Percentiles rank a stretch among this genome's conserved stretches.
These are phyloP conservation scores for Pseudorhiza aurosa DNA, from an alignment of 30 jellyfish, hydroid and myxozoan genomes.

Conservation along the genomic window DNA sequence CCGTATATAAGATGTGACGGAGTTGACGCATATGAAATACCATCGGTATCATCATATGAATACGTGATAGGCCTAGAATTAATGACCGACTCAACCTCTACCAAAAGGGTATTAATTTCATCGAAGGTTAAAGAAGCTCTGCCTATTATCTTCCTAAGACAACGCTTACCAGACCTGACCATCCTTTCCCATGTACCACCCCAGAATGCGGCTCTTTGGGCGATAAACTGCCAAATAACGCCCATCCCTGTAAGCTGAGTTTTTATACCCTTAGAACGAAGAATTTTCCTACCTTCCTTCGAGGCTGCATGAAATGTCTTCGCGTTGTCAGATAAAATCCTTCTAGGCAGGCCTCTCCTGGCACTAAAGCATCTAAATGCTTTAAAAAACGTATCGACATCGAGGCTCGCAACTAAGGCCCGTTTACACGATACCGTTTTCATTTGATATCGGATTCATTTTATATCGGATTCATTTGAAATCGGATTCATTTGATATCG, in stretches of 20 bases:
- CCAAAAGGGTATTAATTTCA: conserved; percentile 11
- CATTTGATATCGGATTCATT: too few species aligned
- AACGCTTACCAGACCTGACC: conserved; percentile 21
- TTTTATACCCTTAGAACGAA: background rate
- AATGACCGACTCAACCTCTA: conserved; percentile 34
- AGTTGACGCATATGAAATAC: conserved; percentile 27
- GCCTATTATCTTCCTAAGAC: conserved; percentile 39
- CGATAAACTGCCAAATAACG: conserved; percentile 15
- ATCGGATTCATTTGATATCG: too few species aligned
- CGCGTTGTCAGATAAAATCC: conserved; percentile 43
- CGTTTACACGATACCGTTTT: too few species aligned
- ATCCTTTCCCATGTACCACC: conserved; percentile 31
- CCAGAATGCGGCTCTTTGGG: conserved; percentile 32
- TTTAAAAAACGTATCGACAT: conserved; percentile 10
- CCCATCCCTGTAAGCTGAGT: background rate
- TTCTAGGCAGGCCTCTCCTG: conserved; percentile 52
- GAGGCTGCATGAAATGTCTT: conserved; percentile 47
- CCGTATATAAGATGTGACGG: conserved; percentile 57
- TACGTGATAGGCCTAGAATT: conserved; percentile 36
- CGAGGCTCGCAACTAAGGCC: conserved; percentile 11
- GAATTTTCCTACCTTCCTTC: conserved; percentile 18
- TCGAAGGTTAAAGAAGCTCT: conserved; percentile 37
- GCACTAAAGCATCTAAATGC: conserved; percentile 40
- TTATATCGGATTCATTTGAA: too few species aligned
- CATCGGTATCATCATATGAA: conserved; percentile 36